Evolutionary conservation across 2,113 vertebrate species (phyloP), one percentile per base, ranked within the genome.

Genomic region (Ailuropoda melanoleuca): DNA sequence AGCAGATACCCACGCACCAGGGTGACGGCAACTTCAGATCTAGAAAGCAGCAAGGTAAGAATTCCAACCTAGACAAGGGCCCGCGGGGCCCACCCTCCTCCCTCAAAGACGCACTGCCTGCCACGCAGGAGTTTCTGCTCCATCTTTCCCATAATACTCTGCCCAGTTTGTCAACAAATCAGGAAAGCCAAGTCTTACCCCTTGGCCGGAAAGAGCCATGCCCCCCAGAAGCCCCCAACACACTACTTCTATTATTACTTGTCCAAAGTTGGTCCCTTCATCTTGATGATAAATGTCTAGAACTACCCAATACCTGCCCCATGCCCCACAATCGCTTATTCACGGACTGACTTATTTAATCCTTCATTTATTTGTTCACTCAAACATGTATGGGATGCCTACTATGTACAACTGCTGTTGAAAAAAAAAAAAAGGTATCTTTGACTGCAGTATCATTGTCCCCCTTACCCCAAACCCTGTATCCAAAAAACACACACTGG

Each of bases 371-470:
- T 7, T 50, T 26, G 37, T 48, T 43, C 50, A 62, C 21, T 82
- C n/a, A 85, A 18, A 37, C 3, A 1, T 0, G 4, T 10, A 31
- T 5, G 4, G 29, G 26, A 43, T 12, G 37, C 43, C 18, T 24
- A 29, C 46, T 15, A 43, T 0, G 2, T 23, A 9, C 55, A 84
- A 58, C 39, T 80, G 68, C 34, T 12, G 0, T 4, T 78, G 70
- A 82, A 26, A 82, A 88, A 90, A 60, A 68, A 82, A 24, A 88
- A 86, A 88, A 66, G 3, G 53, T 15, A 24, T 26, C 19, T 37
- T 0, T 17, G 29, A 48, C 43, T 6, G 3, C 9, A 4, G 29
- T 8, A 15, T 3, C 5, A 12, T 3, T 0, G 0, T 9, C n/a
- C 37, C 55, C 56, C 70, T 24, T 0, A 17, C 13, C 23, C 24